Base-by-base conservation (phyloP, 2,113 vertebrate genomes). In the Conger conger region DNA sequence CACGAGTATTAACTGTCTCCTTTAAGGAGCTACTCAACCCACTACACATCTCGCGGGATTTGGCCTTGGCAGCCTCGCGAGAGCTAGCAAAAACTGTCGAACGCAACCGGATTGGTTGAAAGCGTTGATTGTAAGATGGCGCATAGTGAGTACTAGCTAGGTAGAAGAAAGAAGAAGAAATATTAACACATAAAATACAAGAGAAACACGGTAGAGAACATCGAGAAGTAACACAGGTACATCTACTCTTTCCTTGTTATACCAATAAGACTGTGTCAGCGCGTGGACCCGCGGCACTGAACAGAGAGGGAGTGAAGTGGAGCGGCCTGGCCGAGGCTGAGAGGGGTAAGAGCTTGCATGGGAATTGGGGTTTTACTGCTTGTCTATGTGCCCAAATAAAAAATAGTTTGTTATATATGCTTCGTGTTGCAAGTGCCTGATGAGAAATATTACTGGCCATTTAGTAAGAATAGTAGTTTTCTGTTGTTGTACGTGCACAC, bases 71-170 rank as follows among this genome's bases (percentile, higher is more conserved):
- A 85, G 84, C 91, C 89, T 96, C 94, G 94, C 95, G 93, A 95
- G 90, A 88, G 35, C 9, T 2, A 15, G 1, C 53, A 73, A 73
- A 53, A 20, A 33, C 37, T 4, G 53, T 63, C 23, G 35, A 79
- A 76, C 11, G 88, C 90, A 80, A 80, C 83, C 78, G 54, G 91
- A 96, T 96, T 96, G 95, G 95, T 84, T 93, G 90, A 82, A 45
- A 83, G 89, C 88, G 91, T 93, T 94, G 95, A 95, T 95, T 95
- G 95, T 95, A 96, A 96, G 95, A 96, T 96, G 95, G 95, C 95
- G 94, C 94, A 91, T 93, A 94, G 93, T 91, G 94, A 95, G 93
- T 92, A 95, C 94, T 95, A 93, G 95, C 94, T 95, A 93, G 95
- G 94, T 92, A 92, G 94, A 94, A 94, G 93, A 93, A 91, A 93